phyloP scores from a whole-genome alignment of 2,888 invertebrate species.

The Chydorus sphaericus region DNA sequence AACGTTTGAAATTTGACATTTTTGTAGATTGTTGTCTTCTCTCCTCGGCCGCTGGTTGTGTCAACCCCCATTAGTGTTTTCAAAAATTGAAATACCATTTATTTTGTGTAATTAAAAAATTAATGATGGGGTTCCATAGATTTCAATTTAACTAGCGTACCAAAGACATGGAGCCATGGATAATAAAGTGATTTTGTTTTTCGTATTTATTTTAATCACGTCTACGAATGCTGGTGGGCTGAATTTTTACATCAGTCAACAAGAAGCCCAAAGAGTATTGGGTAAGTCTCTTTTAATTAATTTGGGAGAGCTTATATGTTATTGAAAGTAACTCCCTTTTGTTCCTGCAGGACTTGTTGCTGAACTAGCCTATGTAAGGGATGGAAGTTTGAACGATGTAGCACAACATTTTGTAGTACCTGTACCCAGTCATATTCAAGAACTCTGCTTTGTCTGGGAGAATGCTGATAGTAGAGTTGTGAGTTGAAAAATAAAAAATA shows the following conservation, averaged over 20 bases:
- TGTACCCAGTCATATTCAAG: conserved; percentile 10
- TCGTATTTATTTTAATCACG: background rate
- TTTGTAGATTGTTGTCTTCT: no score
- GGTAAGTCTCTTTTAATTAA: background rate
- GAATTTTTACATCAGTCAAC: conserved; percentile 13
- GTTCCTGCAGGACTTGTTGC: conserved; percentile 4
- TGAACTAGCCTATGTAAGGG: conserved; percentile 9
- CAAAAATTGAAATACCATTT: no score
- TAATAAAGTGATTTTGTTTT: background rate
- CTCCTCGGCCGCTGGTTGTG: no score
- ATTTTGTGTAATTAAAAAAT: no score
- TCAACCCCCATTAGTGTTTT: no score
- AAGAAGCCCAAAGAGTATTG: conserved; percentile 6
- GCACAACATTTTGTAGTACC: conserved; percentile 15
- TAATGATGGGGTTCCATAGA: no score
- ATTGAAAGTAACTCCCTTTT: background rate
- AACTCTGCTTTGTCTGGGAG: conserved; percentile 14
- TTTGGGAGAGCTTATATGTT: background rate
- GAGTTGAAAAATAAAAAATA: background rate
- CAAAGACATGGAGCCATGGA: background rate
- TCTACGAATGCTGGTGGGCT: background rate
- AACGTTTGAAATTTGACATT: no score
- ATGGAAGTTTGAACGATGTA: conserved; percentile 10
- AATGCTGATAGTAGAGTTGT: conserved; percentile 1
- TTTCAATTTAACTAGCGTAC: no score